These are phyloP conservation scores for Python bivittatus DNA, from an alignment of 2,113 vertebrate genomes.

Conservation along the genomic window DNA sequence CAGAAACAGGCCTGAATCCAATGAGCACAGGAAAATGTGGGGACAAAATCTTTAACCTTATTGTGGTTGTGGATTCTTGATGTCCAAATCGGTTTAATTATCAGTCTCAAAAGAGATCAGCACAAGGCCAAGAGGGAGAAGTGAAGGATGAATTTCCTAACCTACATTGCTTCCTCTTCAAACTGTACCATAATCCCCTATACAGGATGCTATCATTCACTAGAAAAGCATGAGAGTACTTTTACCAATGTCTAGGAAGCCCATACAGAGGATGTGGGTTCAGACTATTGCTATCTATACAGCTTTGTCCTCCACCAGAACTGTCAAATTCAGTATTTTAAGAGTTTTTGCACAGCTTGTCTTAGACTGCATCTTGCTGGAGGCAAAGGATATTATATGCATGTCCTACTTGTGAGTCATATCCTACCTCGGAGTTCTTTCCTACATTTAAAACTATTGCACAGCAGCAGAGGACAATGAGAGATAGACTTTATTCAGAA, in stretches of 20 bases:
- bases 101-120: background rate
- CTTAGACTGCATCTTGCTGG: background rate
- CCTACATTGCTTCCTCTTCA: background rate
- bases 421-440: background rate
- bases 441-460: background rate
- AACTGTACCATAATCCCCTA: background rate
- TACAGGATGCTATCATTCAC: background rate
- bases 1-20: background rate
- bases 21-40: background rate
- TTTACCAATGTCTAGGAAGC: background rate
- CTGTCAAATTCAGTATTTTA: background rate
- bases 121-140: background rate
- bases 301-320: background rate
- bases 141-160: background rate
- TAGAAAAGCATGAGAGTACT: background rate
- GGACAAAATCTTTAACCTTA: background rate
- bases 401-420: background rate
- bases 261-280: background rate
- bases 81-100: background rate
- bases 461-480: accelerated
- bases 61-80: background rate
- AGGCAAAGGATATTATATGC: background rate
- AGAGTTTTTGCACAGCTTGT: background rate
- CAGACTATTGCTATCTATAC: background rate
- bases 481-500: background rate